These are phyloP conservation scores for Hetaerina titia DNA, from an alignment of 2,888 invertebrate species.

Conservation along the genomic window DNA sequence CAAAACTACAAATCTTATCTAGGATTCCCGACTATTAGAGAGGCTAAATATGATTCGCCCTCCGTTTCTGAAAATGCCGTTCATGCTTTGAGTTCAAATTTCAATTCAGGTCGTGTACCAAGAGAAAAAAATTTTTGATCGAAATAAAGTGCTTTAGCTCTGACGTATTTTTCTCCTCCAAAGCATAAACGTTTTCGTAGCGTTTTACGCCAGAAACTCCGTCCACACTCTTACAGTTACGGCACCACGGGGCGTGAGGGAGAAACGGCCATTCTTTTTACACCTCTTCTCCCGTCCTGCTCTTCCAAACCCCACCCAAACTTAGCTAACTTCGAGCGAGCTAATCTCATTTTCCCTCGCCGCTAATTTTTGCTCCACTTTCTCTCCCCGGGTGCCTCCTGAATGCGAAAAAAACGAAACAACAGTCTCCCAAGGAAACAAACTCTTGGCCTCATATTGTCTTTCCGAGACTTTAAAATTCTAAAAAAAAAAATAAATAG, in stretches of 20 bases:
- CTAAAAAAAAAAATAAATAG: not conserved
- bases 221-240: not conserved
- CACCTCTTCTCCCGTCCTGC: not conserved
- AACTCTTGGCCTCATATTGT: not conserved
- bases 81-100: too few relatives aligned
- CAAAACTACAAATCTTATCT: too few relatives aligned
- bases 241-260: not conserved
- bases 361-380: constrained; percentile 16
- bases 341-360: constrained; percentile 28
- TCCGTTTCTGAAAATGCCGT: too few relatives aligned
- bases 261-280: not conserved
- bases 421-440: not conserved
- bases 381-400: not conserved
- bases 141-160: not conserved
- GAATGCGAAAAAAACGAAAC: not conserved
- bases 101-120: too few relatives aligned
- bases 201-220: not conserved
- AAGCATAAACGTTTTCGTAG: not conserved
- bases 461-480: not conserved
- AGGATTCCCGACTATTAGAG: too few relatives aligned
- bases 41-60: too few relatives aligned
- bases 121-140: not conserved
- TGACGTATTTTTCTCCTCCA: not conserved
- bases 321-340: not conserved
- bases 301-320: not conserved